Evolutionary conservation across 1,140 invertebrate species (phyloP), one percentile per base, ranked within the genome.

Genomic region (Drosophila aff.): DNA sequence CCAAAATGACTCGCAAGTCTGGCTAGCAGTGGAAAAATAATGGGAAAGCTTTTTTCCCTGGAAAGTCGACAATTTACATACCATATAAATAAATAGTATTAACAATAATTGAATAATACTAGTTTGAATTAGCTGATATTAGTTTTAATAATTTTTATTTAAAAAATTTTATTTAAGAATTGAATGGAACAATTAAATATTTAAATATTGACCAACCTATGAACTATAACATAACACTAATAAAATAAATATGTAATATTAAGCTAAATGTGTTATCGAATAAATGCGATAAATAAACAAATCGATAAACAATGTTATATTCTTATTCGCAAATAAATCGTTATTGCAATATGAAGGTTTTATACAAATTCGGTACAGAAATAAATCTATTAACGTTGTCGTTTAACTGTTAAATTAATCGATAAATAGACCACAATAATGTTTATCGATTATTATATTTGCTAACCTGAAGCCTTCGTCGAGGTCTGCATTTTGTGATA

Each of bases 1-100:
- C 26, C 31, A 43, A 72, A 44, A 63, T 52, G 76, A 65, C 74
- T 81, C 52, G 67, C 59, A 47, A 68, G 68, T 82, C 82, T 74
- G 82, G 68, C 74, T 41, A 67, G 58, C 57, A 78, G 69, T 59
- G 47, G n/a, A 21, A 67, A 67, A 55, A 18, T 43, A 15, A 53
- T 53, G 23, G 40, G n/a, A 44, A 31, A 4, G 21, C 9, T 26
- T 21, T 16, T 47, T 36, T 9, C 23, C 16, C 0, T 13, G 43
- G 18, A 49, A 62, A 4, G n/a, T 49, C 43, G 64, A 67, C 64
- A 5, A 8, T 28, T 28, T 16, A 1, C 15, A 28, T 66, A 63
- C 64, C 58, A 46, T 31, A 16, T n/a, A 21, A 41, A 57, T 21
- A 7, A 2, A 18, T 21, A 15, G 8, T 57, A 23, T 7, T 16